Conservation (phyloP, 2,113 vertebrate species). For the Oreamnos americanus region DNA sequence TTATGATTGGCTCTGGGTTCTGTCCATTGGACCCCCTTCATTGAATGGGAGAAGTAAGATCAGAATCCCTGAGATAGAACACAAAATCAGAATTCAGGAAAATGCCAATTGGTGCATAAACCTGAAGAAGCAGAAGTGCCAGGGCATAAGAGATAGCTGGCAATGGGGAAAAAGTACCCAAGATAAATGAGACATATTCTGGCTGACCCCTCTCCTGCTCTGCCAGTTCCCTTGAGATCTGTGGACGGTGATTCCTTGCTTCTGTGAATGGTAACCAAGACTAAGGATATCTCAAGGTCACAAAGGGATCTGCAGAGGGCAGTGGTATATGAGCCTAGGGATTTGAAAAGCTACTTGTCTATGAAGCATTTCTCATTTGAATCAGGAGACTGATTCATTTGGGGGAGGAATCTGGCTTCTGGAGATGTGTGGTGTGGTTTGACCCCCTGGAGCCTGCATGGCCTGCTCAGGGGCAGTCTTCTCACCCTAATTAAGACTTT, state of each 20-base stretch:
- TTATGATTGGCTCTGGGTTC: neutral
- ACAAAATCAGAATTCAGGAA: neutral
- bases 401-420: neutral
- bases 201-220: neutral
- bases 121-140: neutral
- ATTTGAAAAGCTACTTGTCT: constrained; percentile 4
- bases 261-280: neutral
- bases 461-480: neutral
- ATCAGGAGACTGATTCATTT: neutral
- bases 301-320: neutral
- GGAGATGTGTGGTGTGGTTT: constrained; percentile 18
- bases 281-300: neutral
- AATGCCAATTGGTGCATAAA: neutral
- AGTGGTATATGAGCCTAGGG: neutral
- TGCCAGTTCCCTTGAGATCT: neutral
- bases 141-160: neutral
- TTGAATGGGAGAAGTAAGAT: neutral
- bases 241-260: neutral
- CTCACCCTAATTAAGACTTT: constrained; percentile 51
- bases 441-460: constrained; percentile 16
- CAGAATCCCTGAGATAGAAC: neutral
- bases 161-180: neutral
- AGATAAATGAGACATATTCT: neutral
- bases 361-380: constrained; percentile 32
- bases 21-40: neutral